Base-by-base conservation (phyloP, 2,797 vertebrate genomes). In the Percopsis omiscomaycus region DNA sequence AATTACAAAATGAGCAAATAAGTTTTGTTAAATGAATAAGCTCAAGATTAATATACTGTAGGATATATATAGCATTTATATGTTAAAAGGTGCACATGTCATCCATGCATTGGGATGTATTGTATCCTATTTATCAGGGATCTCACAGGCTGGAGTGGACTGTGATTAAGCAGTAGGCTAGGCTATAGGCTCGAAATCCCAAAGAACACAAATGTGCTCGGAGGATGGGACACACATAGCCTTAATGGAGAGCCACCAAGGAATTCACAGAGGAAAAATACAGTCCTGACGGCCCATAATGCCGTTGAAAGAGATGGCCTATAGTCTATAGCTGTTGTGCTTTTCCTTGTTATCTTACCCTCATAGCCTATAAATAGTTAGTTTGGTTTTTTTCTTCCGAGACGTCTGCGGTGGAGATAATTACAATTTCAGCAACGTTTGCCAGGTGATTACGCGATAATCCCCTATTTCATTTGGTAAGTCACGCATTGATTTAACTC, bases 391-490 rank as follows among this genome's bases (percentile, higher is more conserved):
- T 72, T 81, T 61, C 85, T 72, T 79, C 75, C 60, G 83, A 83
- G 81, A 78, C 81, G 80, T 79, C 82, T 79, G 77, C 73, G 69
- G 81, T 85, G 85, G 78, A 91, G 90, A 90, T 91, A 91, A 91
- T 91, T 91, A 91, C 87, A 86, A 91, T 90, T 90, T 89, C 88
- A 87, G 87, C 82, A 83, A 83, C 86, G 85, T 89, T 91, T 91
- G 89, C 89, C 83, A 89, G 88, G 88, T 91, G 90, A 91, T 91
- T 91, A 91, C 87, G 85, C 83, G 84, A 87, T 91, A 91, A 91
- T 91, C 90, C 90, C 90, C 89, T 91, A 90, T 91, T 91, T 91
- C 89, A 89, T 91, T 91, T 91, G 90, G 90, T 91, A 90, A 91
- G 89, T 91, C 90, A 91, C 89, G 89, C 90, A 86, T 91, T 88